Evolutionary conservation across 1,140 invertebrate species (phyloP), one percentile per base, ranked within the genome.

Genomic region (Halyomorpha halys): DNA sequence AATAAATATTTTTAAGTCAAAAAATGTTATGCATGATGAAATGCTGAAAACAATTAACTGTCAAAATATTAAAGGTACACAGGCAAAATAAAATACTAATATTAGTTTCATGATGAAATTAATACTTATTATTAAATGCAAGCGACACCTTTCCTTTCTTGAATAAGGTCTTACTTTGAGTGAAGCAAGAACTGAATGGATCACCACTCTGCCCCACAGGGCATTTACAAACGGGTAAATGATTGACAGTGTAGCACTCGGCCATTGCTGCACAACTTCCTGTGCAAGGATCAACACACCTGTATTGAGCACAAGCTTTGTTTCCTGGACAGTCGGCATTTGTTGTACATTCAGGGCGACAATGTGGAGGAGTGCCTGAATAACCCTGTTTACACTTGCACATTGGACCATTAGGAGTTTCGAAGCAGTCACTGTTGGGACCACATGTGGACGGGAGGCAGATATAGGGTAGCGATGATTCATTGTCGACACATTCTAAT

Each of bases 251-350:
- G 69, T 87, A 83, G 73, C 91, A 94, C 66, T 86, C 75, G 13
- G 90, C 87, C 74, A 90, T 89, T 61, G 85, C 81, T n/a, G 87
- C 88, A 73, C 89, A 91, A 34, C 85, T 84, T 62, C 87, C 87
- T 9, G 84, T 82, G 69, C 89, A 91, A 23, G 89, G 89, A 76
- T 91, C 85, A 21, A 79, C 76, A 70, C 90, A 93, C 73, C 88
- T 89, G 67, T 89, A 88, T 69, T 84, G 82, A 60, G 88, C 79
- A 71, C 90, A 93, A 44, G 87, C 86, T 72, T 86, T 86, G 71
- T 89, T 83, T 67, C 85, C 78, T 16, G 82, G 79, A 75, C 90
- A 93, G 74, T 93, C 90, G 19, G 85, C 81, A 70, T 86, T 89
- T 9, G 86, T 77, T 3, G 89, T 82, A 71, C 89, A 92, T 75